Base-by-base conservation (phyloP, 1,140 invertebrate species). In the Bombus soroeensis region DNA sequence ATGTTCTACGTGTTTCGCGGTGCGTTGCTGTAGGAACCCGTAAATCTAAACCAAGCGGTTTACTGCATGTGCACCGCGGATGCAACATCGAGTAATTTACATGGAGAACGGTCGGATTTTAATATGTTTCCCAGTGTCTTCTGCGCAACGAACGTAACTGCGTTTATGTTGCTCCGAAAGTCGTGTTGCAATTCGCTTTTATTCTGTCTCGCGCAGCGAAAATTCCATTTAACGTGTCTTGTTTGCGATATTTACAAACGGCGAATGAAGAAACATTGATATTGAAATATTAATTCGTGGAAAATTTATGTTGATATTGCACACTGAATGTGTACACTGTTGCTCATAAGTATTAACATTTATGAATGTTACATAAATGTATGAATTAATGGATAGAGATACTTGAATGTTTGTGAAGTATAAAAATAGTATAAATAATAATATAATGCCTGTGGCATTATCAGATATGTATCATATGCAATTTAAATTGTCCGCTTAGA, bases 1-100 rank as follows among this genome's bases (percentile, higher is more conserved):
- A 72, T 79, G 37, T 32, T 59, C 66, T 84, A 84, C 82, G 82
- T 84, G 75, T 84, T 78, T 62, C 39, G 75, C 66, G 47, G 66
- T 62, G 66, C 82, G 82, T 83, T 41, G 64, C 22, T 34, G 37
- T 47, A 25, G 74, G 47, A 32, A 77, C 82, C 74, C 77, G 82
- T 84, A 79, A 79, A 84, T 84, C 75, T 84, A 62, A 47, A 12
- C 22, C 25, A 53, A 22, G 39, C 72, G 53, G 47, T 43, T 79
- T 62, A 28, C 74, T 71, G 66, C 82, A 71, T 76, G 82, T 84
- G 82, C 32, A 72, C 53, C 73, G 59, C 34, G 71, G n/a, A 70
- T 28, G 28, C 34, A 47, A 57, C 34, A 28, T 12, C 34, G 22
- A 18, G n/a, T 32, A 79, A 84, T 79, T 84, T 72, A 43, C 53